phyloP scores from a whole-genome alignment of 30 jellyfish, hydroid and myxozoan species.

The Euphysa ruthae region DNA sequence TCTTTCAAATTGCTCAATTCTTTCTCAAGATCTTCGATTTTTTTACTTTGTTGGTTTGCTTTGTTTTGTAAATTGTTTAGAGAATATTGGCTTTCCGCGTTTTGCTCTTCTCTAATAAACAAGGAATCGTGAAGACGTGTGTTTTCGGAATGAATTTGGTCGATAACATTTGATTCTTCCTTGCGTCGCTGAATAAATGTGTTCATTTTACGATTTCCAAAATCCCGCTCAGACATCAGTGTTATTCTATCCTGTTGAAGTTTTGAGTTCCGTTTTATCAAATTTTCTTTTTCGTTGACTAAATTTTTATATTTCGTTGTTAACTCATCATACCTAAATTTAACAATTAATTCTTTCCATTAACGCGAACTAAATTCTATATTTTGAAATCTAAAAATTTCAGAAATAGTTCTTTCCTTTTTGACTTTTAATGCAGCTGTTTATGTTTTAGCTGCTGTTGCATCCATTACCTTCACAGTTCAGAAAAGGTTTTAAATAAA shows the following conservation, averaged over 20 bases:
- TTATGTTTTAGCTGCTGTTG: too few relatives aligned
- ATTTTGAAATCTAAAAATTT: too few relatives aligned
- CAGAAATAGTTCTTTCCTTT: too few relatives aligned
- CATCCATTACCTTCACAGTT: too few relatives aligned
- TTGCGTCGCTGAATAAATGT: not conserved
- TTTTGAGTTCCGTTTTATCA: slow-evolving; percentile 41
- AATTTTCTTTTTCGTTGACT: slow-evolving; percentile 34
- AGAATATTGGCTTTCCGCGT: not conserved
- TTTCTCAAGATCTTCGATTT: slow-evolving; percentile 10
- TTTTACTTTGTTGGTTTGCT: slow-evolving; percentile 11
- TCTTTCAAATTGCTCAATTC: not conserved
- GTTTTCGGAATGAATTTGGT: too few relatives aligned
- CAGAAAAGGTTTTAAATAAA: too few relatives aligned
- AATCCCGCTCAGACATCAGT: slow-evolving; percentile 26
- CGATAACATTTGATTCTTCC: too few relatives aligned
- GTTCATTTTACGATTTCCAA: slow-evolving; percentile 4
- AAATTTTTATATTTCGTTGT: not conserved
- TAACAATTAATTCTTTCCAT: too few relatives aligned
- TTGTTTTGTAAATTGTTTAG: not conserved
- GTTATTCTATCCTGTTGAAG: slow-evolving; percentile 34
- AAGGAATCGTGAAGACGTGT: too few relatives aligned
- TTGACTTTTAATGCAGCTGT: too few relatives aligned
- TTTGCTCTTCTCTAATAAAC: too few relatives aligned
- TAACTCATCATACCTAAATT: not conserved
- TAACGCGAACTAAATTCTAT: too few relatives aligned